Evolutionary conservation across 2,113 vertebrate species (phyloP).

Genomic region (Leptodactylus fuscus): DNA sequence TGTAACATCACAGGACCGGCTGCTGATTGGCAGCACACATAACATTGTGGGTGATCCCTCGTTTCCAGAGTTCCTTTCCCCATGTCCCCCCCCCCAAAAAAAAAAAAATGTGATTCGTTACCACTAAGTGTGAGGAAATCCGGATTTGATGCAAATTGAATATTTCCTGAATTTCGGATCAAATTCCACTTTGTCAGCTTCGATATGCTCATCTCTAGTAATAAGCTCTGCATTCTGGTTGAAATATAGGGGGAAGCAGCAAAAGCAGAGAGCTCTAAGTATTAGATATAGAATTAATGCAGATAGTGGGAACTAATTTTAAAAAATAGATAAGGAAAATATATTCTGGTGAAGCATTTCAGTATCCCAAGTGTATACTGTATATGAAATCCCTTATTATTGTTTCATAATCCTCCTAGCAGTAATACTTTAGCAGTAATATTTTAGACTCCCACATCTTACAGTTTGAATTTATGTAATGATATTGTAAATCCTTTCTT

Average conservation of each 20-base stretch:
- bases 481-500: conserved; percentile 29
- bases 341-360: not conserved
- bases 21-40: too few species aligned
- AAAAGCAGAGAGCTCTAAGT: not conserved
- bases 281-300: not conserved
- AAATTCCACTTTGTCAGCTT: too few species aligned
- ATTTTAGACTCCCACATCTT: not conserved
- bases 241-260: not conserved
- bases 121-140: too few species aligned
- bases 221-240: not conserved
- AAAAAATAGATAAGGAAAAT: not conserved
- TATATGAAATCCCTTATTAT: conserved; percentile 25
- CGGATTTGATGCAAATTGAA: too few species aligned
- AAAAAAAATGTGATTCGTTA: too few species aligned
- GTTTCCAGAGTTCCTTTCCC: too few species aligned
- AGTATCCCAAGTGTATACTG: not conserved
- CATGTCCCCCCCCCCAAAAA: too few species aligned
- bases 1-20: too few species aligned
- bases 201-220: too few species aligned
- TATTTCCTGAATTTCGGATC: too few species aligned
- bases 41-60: too few species aligned
- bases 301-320: not conserved
- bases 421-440: not conserved
- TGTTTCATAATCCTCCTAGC: conserved; percentile 36
- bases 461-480: conserved; percentile 22